Conservation (phyloP, 2,888 invertebrate species). For the Chymomyza fuscimana region DNA sequence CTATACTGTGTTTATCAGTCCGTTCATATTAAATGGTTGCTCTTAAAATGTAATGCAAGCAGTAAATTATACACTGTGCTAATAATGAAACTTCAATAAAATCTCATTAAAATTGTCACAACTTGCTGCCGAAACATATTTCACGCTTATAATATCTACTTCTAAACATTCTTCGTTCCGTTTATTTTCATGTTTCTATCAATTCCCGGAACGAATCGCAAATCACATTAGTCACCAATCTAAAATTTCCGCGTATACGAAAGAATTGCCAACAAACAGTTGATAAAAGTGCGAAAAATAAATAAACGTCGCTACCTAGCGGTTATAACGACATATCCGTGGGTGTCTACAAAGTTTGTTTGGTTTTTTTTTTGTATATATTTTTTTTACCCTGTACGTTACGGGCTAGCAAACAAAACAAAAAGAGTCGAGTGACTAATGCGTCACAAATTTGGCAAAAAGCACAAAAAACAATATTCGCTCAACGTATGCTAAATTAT, state of each 20-base stretch:
- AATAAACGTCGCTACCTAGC: constrained; percentile 7
- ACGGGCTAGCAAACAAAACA: constrained; percentile 18
- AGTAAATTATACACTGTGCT: too few relatives aligned
- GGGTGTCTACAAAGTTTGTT: constrained; percentile 5
- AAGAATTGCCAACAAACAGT: constrained; percentile 1
- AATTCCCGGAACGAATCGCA: constrained; percentile 30
- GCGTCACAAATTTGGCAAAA: constrained; percentile 46
- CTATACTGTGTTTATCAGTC: too few relatives aligned
- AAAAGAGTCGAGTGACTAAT: constrained; percentile 29
- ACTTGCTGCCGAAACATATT: neutral
- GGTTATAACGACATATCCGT: constrained; percentile 12
- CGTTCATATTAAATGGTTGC: too few relatives aligned
- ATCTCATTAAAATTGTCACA: neutral
- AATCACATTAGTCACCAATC: constrained; percentile 36
- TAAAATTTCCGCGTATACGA: constrained; percentile 21
- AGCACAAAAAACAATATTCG: constrained; percentile 10
- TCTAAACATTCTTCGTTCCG: too few relatives aligned
- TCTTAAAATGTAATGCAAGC: too few relatives aligned
- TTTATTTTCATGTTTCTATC: neutral
- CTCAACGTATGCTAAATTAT: constrained; percentile 15
- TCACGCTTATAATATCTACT: neutral
- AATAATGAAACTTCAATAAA: too few relatives aligned
- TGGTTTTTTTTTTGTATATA: neutral
- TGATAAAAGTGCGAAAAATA: constrained; percentile 8
- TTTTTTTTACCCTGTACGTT: neutral